Conservation (phyloP, 2,113 vertebrate species). For the Scomber colias region DNA sequence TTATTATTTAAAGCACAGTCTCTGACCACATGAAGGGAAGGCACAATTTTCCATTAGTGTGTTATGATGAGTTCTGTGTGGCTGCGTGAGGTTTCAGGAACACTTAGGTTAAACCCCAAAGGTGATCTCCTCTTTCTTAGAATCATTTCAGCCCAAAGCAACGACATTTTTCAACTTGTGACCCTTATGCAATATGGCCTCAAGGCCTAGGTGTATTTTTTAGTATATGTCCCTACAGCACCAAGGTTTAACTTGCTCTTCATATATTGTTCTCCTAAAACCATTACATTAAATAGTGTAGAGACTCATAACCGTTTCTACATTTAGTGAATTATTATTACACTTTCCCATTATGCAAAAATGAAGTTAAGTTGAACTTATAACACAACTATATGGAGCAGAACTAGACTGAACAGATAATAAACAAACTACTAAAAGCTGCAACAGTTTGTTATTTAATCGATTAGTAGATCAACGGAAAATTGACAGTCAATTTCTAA, state of each 20-base stretch:
- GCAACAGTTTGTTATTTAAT: too few relatives aligned
- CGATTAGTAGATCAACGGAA: too few relatives aligned
- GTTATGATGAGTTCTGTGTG: constrained; percentile 5
- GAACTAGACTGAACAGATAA: background rate
- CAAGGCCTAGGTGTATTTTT: too few relatives aligned
- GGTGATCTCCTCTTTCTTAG: background rate
- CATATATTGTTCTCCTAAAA: too few relatives aligned
- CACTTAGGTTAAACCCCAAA: background rate
- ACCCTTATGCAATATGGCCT: background rate
- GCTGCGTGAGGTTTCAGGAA: constrained; percentile 48
- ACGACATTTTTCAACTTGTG: too few relatives aligned
- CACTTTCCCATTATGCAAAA: too few relatives aligned
- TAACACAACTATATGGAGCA: background rate
- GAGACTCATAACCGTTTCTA: too few relatives aligned
- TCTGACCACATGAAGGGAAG: constrained; percentile 37
- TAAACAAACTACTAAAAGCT: background rate
- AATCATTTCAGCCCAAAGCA: background rate
- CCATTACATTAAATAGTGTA: too few relatives aligned
- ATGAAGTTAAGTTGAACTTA: background rate
- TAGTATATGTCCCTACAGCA: too few relatives aligned
- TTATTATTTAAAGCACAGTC: constrained; percentile 60
- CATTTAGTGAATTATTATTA: too few relatives aligned
- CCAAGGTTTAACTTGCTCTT: too few relatives aligned
- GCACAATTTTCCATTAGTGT: constrained; percentile 60
- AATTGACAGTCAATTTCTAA: too few relatives aligned